Base-by-base conservation (phyloP, 1,140 invertebrate genomes). In the Trachelipus rathkii region DNA sequence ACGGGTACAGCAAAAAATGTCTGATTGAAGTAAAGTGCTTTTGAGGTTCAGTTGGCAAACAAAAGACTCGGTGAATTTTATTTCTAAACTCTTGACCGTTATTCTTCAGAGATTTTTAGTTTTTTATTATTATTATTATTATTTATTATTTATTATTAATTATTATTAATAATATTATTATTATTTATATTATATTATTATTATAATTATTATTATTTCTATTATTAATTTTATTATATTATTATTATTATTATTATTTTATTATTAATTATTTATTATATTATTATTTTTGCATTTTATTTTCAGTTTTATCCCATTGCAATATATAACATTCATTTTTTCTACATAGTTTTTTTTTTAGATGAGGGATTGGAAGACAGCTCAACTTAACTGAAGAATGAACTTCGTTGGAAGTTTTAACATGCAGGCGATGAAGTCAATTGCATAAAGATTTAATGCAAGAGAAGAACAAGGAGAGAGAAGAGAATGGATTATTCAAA, bases 371-470 rank as follows among this genome's bases (percentile, higher is more conserved):
- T 99, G 7, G 97, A 99, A 84, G 98, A 99, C 85, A 98, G 83
- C 87, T 10, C 96, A 99, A 85, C 89, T 96, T 53, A n/a, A 95
- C 95, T 0, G 97, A 99, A 85, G 97, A n/a, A 99, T 86, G 95
- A 98, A 84, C 87, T 99, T 50, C 87, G 97, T 21, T 98, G 15
- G 97, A 99, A 86, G 98, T n/a, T n/a, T 99, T 0, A 99, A 98
- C 86, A 96, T 97, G 93, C 96, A 99, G 86, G 97, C 97, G 0
- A 86, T 97, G 83, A 91, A 94, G 71, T 23, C 96, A 99, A 85
- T 95, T 96, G 83, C 97, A 99, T 83, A 87, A 96, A 23, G 95
- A 98, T 83, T 86, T 98, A 23, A 89, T 85, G 92, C 92, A 0
- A 95, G 96, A 84, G 96, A 99, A 83, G 96, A 99, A 84, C 92